Conservation (phyloP, 1,140 invertebrate genomes). For the Drosophila pseudoobscura region DNA sequence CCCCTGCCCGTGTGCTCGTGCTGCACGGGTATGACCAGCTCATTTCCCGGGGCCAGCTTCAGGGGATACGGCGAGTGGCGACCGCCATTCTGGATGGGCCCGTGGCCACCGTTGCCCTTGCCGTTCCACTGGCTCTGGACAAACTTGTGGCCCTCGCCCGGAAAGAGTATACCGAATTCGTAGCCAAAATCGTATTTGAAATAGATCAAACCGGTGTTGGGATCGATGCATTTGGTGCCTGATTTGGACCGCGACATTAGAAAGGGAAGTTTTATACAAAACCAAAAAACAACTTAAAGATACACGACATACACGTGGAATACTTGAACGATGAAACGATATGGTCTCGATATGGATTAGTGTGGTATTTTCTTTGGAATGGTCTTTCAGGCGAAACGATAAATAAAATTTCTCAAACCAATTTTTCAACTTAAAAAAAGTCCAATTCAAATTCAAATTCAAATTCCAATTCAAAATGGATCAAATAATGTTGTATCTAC, state of each 20-base stretch:
- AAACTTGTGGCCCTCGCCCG: conserved; percentile 87
- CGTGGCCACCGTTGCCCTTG: conserved; percentile 83
- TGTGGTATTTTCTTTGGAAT: conserved; percentile 2
- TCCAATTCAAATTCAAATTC: not conserved
- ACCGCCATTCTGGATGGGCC: conserved; percentile 38
- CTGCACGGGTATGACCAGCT: conserved; percentile 76
- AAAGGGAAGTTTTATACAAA: conserved; percentile 29
- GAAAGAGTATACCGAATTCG: conserved; percentile 90
- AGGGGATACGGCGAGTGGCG: conserved; percentile 72
- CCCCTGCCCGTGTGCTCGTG: conserved; percentile 57
- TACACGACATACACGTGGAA: conserved; percentile 36
- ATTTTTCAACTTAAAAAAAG: conserved; percentile 18
- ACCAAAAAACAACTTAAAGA: conserved; percentile 29
- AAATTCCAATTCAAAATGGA: conserved; percentile 16
- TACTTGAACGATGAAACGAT: not conserved
- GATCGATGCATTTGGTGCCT: conserved; percentile 91
- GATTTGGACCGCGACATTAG: conserved; percentile 19
- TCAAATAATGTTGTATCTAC: conserved; percentile 18
- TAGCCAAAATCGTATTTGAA: conserved; percentile 94
- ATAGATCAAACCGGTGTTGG: conserved; percentile 90
- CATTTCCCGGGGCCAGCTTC: conserved; percentile 66
- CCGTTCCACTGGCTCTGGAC: conserved; percentile 83
- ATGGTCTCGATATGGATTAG: conserved; percentile 12
- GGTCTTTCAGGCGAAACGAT: conserved; percentile 1
- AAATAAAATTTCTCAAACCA: conserved; percentile 58